A percentile compares a stretch with the other conserved stretches of the same genome.
phyloP scores from a whole-genome alignment of 2,113 vertebrate species.

The Osmerus mordax region DNA sequence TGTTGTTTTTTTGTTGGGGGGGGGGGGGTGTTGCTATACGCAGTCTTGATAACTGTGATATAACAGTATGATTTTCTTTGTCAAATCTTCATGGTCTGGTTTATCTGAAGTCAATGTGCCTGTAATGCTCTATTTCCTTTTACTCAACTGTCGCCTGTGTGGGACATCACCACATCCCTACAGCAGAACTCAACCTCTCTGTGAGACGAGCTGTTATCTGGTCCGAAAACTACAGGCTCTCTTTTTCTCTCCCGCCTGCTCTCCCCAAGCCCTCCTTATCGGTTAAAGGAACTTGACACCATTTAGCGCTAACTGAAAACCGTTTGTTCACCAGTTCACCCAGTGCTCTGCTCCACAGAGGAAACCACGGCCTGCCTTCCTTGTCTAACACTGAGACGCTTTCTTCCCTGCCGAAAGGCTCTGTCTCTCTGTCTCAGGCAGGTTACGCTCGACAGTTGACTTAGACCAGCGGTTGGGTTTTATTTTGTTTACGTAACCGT shows the following conservation, averaged over 20 bases:
- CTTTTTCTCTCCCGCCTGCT: slow-evolving; percentile 1
- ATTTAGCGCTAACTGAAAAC: slow-evolving; percentile 65
- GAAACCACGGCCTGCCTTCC: slow-evolving; percentile 61
- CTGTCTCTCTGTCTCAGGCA: background rate
- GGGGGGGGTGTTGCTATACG: too few species aligned
- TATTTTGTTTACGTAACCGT: background rate
- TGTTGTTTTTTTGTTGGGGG: too few species aligned
- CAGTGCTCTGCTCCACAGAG: slow-evolving; percentile 46
- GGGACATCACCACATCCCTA: background rate
- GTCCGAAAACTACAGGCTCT: background rate
- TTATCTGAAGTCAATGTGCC: background rate
- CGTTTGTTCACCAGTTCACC: slow-evolving; percentile 58
- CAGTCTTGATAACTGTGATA: too few species aligned
- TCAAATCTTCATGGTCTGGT: background rate
- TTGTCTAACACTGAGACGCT: slow-evolving; percentile 19
- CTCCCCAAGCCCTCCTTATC: slow-evolving; percentile 48
- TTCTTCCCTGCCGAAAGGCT: background rate
- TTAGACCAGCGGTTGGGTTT: background rate
- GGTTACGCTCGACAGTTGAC: background rate
- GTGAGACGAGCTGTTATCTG: background rate
- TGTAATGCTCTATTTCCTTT: slow-evolving; percentile 6
- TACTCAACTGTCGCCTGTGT: background rate
- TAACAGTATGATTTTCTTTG: background rate
- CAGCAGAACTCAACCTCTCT: background rate
- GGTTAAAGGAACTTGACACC: slow-evolving; percentile 53